These are phyloP conservation scores for Cromileptes altivelis DNA, from an alignment of 2,113 vertebrate species.

Conservation along the genomic window DNA sequence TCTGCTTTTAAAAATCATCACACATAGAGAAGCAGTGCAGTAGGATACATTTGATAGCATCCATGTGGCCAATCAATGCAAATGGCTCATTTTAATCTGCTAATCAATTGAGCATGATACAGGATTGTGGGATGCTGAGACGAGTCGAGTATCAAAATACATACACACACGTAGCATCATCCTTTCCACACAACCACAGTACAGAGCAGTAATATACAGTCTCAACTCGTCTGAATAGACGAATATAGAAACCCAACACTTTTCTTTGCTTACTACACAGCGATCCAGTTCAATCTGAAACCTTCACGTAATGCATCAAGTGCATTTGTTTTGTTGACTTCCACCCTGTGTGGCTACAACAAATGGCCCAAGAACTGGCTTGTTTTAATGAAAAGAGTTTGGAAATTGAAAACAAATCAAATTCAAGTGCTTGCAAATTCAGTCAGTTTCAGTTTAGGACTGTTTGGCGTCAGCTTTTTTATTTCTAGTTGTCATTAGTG, in stretches of 20 bases:
- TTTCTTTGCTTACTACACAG: neutral
- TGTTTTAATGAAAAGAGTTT: neutral
- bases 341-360: neutral
- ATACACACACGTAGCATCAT: neutral
- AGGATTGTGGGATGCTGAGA: neutral
- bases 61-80: slow-evolving; percentile 3
- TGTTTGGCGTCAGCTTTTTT: no score
- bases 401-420: neutral
- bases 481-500: neutral
- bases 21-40: neutral
- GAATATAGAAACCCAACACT: neutral
- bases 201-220: neutral
- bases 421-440: no score
- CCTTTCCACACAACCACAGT: slow-evolving; percentile 7
- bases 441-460: no score
- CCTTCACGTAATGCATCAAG: neutral
- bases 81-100: slow-evolving; percentile 33
- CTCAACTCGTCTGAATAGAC: neutral
- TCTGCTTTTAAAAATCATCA: neutral
- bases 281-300: neutral
- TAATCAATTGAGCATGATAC: slow-evolving; percentile 38
- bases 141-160: slow-evolving; percentile 6
- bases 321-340: neutral
- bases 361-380: neutral
- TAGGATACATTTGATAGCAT: neutral